Percentiles rank a stretch among this genome's conserved stretches.
Evolutionary conservation across 2,113 vertebrate genomes (phyloP).

Genomic region (Myodes glareolus): DNA sequence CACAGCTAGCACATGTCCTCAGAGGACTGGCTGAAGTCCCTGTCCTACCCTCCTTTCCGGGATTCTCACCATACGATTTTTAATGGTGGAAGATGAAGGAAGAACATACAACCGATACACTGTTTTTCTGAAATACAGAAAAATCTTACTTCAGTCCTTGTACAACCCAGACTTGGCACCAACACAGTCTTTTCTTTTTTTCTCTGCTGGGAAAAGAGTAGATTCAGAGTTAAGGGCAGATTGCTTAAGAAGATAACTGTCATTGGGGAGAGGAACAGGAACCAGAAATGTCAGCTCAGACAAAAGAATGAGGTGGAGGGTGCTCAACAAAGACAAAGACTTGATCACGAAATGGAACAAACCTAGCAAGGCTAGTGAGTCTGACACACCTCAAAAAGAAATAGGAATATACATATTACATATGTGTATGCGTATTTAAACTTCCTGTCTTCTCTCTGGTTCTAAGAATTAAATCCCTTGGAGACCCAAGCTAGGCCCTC

Average conservation of each 20-base stretch:
- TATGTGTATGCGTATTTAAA: neutral
- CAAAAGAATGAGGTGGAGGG: neutral
- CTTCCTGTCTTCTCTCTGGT: neutral
- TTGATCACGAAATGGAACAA: neutral
- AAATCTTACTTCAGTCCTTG: constrained; percentile 55
- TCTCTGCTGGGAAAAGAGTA: constrained; percentile 33
- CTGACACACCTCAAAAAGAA: neutral
- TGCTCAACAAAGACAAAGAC: neutral
- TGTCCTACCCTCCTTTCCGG: neutral
- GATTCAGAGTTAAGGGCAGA: constrained; percentile 5
- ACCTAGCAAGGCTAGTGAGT: neutral
- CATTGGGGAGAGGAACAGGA: neutral
- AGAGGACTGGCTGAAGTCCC: neutral
- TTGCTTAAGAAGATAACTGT: neutral
- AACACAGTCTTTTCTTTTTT: constrained; percentile 52
- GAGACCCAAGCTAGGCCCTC: neutral
- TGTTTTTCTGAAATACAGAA: constrained; percentile 42
- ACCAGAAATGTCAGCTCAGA: neutral
- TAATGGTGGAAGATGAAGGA: constrained; percentile 19
- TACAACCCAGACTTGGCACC: constrained; percentile 16
- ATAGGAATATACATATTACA: neutral
- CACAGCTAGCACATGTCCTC: neutral
- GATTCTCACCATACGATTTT: neutral
- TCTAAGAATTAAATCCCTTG: neutral
- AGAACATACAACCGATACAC: neutral